Base-by-base conservation (phyloP, 2,113 vertebrate species). In the Sciurus niger region DNA sequence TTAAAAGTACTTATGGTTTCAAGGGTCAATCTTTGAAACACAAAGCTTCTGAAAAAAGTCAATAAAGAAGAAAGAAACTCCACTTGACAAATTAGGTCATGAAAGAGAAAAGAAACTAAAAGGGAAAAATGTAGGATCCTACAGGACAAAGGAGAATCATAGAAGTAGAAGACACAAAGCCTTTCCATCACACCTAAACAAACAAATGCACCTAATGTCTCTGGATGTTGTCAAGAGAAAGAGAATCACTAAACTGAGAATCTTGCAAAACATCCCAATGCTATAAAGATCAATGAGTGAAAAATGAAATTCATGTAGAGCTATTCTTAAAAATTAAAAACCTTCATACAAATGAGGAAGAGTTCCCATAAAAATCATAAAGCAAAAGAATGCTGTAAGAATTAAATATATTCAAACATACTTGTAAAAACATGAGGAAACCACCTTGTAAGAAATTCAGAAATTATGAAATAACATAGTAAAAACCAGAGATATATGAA, bases 41-140 rank as follows among this genome's bases (percentile, higher is more conserved):
- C 22, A 34, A 22, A 70, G 48, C 24, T 92, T 95, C 76, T 80
- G 37, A 65, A 92, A 58, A 87, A 68, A 58, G 25, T 91, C 58
- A 65, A n/a, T 92, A 86, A 95, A 58, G 60, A 93, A 89, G 70
- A 85, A 83, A 96, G 30, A 86, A 92, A 89, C 17, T 77, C 40
- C 79, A 68, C 32, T 94, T 94, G 70, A 34, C 16, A 60, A 73
- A 58, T 51, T 89, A 82, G 20, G n/a, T 70, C 6, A 65, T 40
- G 12, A n/a, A 95, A 96, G 76, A 48, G 30, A 90, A 96, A 95
- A 90, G 24, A 90, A 70, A 14, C 4, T 73, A 34, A 92, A 85
- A 77, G 5, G 48, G 55, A 13, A 60, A 90, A 72, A 70, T 58
- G 6, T 40, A 95, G 16, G 18, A 8, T 53, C 8, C 16, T 78